Conservation (phyloP, 1,140 invertebrate genomes). For the Drosophila miranda region DNA sequence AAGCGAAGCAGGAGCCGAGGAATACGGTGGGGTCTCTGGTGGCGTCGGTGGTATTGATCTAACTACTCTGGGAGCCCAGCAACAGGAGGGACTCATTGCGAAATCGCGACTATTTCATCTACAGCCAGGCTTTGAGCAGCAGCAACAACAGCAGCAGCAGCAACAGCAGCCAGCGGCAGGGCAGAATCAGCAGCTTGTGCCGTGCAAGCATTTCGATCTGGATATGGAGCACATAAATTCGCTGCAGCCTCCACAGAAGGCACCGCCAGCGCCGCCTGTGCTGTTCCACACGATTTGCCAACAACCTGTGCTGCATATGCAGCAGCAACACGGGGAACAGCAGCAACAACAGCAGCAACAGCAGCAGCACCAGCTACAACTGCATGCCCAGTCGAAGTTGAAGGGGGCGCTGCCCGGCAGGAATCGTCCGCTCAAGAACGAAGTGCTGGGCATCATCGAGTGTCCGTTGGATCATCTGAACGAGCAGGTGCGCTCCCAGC, state of each 20-base stretch:
- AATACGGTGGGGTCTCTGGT: conserved; percentile 49
- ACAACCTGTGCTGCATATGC: conserved; percentile 55
- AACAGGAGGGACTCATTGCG: conserved; percentile 78
- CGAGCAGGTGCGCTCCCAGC: conserved; percentile 75
- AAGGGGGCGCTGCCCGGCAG: conserved; percentile 61
- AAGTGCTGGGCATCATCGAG: conserved; percentile 34
- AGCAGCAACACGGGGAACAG: conserved; percentile 39
- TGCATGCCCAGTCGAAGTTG: conserved; percentile 42
- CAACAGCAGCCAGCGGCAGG: conserved; percentile 35
- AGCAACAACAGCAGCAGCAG: conserved; percentile 58
- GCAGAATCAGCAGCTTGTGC: conserved; percentile 46
- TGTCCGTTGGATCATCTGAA: conserved; percentile 58
- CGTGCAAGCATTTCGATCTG: conserved; percentile 73
- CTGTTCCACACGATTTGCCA: conserved; percentile 67
- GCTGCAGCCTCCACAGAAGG: conserved; percentile 72
- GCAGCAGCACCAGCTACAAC: conserved; percentile 44
- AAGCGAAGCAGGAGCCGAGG: conserved; percentile 60
- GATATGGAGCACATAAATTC: conserved; percentile 79
- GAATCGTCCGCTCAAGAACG: conserved; percentile 54
- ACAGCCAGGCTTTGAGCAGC: conserved; percentile 80
- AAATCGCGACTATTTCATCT: conserved; percentile 79
- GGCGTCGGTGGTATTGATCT: conserved; percentile 70
- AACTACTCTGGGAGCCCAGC: conserved; percentile 76
- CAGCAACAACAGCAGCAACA: conserved; percentile 60
- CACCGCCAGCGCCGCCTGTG: conserved; percentile 74